These are phyloP conservation scores for Acronicta leporina DNA, from an alignment of 2,888 invertebrate genomes.

Conservation along the genomic window DNA sequence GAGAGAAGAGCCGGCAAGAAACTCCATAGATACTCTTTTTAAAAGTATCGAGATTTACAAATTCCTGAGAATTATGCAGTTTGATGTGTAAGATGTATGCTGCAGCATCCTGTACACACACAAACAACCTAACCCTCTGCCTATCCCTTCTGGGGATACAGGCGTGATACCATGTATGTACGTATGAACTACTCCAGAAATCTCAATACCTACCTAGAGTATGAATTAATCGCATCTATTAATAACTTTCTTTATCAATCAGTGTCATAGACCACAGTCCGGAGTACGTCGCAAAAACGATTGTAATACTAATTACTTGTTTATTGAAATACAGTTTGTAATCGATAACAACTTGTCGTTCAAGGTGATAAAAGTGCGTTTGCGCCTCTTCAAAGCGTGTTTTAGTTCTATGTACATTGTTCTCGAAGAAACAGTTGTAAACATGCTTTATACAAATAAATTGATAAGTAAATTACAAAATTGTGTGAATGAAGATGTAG, in stretches of 20 bases:
- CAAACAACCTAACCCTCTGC: too few relatives aligned
- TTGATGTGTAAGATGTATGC: background rate
- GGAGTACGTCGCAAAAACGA: constrained; percentile 10
- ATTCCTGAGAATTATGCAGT: too few relatives aligned
- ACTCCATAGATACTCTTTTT: too few relatives aligned
- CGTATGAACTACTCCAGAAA: too few relatives aligned
- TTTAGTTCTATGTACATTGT: background rate
- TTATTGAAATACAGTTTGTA: constrained; percentile 1
- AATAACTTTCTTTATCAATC: constrained; percentile 34
- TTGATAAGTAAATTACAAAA: too few relatives aligned
- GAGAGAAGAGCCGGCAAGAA: too few relatives aligned
- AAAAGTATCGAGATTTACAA: too few relatives aligned
- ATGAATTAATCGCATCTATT: constrained; percentile 6
- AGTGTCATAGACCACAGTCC: background rate
- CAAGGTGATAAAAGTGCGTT: constrained; percentile 26
- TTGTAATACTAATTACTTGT: constrained; percentile 12
- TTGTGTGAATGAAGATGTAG: too few relatives aligned
- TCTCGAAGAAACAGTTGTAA: background rate
- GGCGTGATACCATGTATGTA: too few relatives aligned
- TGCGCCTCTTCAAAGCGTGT: constrained; percentile 14
- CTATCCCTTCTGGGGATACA: too few relatives aligned
- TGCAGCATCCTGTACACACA: too few relatives aligned
- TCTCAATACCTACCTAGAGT: too few relatives aligned
- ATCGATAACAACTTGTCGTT: constrained; percentile 10
- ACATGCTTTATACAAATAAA: background rate